Conservation (phyloP, 2,797 vertebrate genomes). For the Schizopygopsis pylzovi region DNA sequence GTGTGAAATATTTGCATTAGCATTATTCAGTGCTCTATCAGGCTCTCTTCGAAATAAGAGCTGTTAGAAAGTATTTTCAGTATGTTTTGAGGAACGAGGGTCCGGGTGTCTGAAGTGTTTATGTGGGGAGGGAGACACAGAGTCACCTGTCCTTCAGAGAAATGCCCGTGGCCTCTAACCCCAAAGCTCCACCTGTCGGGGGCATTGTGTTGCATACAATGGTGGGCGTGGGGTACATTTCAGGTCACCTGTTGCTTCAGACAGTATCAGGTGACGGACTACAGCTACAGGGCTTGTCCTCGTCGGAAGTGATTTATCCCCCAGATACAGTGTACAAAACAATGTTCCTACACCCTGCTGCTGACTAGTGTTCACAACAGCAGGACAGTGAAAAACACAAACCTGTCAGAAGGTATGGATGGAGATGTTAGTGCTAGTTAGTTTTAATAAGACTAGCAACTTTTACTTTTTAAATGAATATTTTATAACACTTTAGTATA, state of each 20-base stretch:
- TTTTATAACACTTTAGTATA: neutral
- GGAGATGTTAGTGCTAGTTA: neutral
- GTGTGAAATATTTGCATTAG: neutral
- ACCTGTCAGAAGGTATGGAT: neutral
- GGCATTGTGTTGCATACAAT: conserved; percentile 51
- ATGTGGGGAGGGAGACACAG: conserved; percentile 6
- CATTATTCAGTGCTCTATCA: neutral
- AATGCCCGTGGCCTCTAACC: conserved; percentile 27
- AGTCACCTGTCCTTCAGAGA: conserved; percentile 47
- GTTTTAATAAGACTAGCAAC: neutral
- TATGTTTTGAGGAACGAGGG: conserved; percentile 6
- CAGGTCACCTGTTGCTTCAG: conserved; percentile 56
- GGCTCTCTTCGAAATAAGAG: neutral
- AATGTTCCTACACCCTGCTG: conserved; percentile 19
- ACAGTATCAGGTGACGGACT: conserved; percentile 49
- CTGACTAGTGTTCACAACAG: conserved; percentile 4
- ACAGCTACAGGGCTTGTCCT: conserved; percentile 17
- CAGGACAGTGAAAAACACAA: neutral
- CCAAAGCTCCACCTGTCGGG: conserved; percentile 48
- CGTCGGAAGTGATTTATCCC: conserved; percentile 46
- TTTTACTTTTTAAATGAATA: conserved; percentile 1
- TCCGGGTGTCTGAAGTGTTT: conserved; percentile 23
- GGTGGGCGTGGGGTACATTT: conserved; percentile 52
- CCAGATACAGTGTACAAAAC: conserved; percentile 30
- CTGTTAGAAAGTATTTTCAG: neutral